These are phyloP conservation scores for Xanthia togata DNA, from an alignment of 2,888 invertebrate genomes.

Conservation along the genomic window DNA sequence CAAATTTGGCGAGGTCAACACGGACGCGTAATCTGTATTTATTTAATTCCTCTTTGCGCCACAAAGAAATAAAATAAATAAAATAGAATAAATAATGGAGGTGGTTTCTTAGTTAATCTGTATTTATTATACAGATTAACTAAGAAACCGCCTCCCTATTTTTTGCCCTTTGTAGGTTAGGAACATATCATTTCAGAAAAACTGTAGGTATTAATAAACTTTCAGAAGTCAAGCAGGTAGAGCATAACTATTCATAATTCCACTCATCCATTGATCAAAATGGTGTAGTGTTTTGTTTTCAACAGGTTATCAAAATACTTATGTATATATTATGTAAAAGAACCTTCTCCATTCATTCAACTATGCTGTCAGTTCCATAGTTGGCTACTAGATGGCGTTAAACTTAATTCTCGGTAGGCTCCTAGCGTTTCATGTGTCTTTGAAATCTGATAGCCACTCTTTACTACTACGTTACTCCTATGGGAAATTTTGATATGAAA, in stretches of 20 bases:
- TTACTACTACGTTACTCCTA: conserved; percentile 19
- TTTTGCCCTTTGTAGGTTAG: background rate
- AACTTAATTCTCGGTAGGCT: conserved; percentile 3
- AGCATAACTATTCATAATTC: background rate
- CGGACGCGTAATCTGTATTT: background rate
- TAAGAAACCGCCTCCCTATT: background rate
- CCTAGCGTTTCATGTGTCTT: conserved; percentile 15
- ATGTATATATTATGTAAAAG: background rate
- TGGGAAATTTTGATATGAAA: conserved; percentile 29
- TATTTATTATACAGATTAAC: too few species aligned
- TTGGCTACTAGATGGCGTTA: conserved; percentile 47
- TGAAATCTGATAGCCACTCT: conserved; percentile 35
- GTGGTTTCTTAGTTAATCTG: too few species aligned
- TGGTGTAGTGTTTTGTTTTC: background rate
- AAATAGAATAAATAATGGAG: too few species aligned
- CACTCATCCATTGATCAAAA: background rate
- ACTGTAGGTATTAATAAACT: too few species aligned
- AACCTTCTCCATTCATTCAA: background rate
- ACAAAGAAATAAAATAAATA: background rate
- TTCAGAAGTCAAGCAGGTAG: background rate
- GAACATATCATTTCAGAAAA: background rate
- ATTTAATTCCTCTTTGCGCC: background rate
- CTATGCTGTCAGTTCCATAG: conserved; percentile 6
- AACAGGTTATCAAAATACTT: background rate
- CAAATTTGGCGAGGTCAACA: background rate